A percentile compares a stretch with the other conserved stretches of the same genome.
phyloP scores from a whole-genome alignment of 2,888 invertebrate genomes.

The Leucophenga montana region DNA sequence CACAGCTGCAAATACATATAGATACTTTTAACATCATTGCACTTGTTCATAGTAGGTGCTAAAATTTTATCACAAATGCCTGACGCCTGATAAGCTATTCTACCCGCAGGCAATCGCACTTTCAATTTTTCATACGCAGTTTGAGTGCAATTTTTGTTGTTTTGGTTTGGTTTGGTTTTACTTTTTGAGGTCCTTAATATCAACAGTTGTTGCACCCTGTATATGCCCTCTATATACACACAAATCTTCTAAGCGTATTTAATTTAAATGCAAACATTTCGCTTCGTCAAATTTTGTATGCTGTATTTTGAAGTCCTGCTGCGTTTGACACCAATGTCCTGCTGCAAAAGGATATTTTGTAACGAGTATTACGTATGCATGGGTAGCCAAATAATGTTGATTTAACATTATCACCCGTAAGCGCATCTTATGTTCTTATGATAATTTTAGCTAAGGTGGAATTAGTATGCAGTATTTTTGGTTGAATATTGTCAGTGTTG shows the following conservation, averaged over 20 bases:
- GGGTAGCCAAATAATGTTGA: slow-evolving; percentile 71
- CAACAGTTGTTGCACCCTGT: background rate
- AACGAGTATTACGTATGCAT: slow-evolving; percentile 68
- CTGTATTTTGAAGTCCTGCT: slow-evolving; percentile 10
- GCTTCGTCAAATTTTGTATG: slow-evolving; percentile 21
- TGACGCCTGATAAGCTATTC: slow-evolving; percentile 17
- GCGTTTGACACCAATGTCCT: slow-evolving; percentile 22
- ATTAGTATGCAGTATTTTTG: slow-evolving; percentile 29
- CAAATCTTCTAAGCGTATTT: slow-evolving; percentile 40
- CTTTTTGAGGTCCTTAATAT: too few relatives aligned
- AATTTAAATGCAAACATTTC: slow-evolving; percentile 63
- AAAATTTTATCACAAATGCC: slow-evolving; percentile 56
- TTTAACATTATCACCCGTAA: slow-evolving; percentile 65
- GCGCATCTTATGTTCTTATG: background rate
- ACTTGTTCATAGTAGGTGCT: slow-evolving; percentile 43
- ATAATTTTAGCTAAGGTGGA: background rate
- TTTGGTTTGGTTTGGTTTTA: background rate
- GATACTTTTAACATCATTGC: background rate
- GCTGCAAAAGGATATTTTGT: slow-evolving; percentile 52
- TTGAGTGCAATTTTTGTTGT: background rate
- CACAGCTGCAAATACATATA: background rate
- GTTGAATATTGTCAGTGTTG: too few relatives aligned
- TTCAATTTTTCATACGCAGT: background rate
- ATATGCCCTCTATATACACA: background rate
- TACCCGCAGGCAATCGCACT: background rate